Base-by-base conservation (phyloP, 2,113 vertebrate genomes). In the Scytalopus superciliaris region DNA sequence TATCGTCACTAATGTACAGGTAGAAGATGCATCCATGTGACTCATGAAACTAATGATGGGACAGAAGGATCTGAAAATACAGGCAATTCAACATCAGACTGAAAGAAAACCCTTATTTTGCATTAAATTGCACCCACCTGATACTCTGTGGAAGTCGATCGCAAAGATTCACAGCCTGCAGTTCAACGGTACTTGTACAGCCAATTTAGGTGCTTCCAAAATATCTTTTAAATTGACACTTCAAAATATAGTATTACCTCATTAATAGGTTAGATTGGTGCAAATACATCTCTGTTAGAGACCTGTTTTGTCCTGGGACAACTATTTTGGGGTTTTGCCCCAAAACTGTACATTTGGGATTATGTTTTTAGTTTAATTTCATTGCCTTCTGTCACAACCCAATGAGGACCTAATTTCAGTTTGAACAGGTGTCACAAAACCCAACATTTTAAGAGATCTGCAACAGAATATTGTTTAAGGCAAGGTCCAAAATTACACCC, bases 1-100 rank as follows among this genome's bases (percentile, higher is more conserved):
- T 47, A 87, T 40, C 85, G 63, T 90, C 82, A 86, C 93, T 82
- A 60, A 94, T 40, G n/a, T 1, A 42, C 84, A 97, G 95, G 96
- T 97, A 97, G n/a, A 28, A 87, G 79, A 84, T 22, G 31, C 56
- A 63, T 88, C 85, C 80, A 15, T 10, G 57, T 53, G 77, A 49
- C 75, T 57, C 52, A 12, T 12, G n/a, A 42, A 77, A 52, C 25
- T 70, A 16, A 90, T 0, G 28, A 40, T 55, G 85, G 64, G 78
- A 40, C 6, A 49, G 42, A 67, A 40, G 17, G 53, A 68, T 63
- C 49, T 77, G 68, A 28, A 86, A 87, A 85, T 15, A n/a, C 1
- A 0, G n/a, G 19, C 35, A 68, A 6, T 5, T 49, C 67, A 50
- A n/a, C 4, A 62, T 42, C 55, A 62, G 49, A 27, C 14, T 39